A percentile compares a stretch with the other conserved stretches of the same genome.
These are phyloP conservation scores for Corvus hawaiiensis DNA, from an alignment of 2,113 vertebrate genomes.

Conservation along the genomic window DNA sequence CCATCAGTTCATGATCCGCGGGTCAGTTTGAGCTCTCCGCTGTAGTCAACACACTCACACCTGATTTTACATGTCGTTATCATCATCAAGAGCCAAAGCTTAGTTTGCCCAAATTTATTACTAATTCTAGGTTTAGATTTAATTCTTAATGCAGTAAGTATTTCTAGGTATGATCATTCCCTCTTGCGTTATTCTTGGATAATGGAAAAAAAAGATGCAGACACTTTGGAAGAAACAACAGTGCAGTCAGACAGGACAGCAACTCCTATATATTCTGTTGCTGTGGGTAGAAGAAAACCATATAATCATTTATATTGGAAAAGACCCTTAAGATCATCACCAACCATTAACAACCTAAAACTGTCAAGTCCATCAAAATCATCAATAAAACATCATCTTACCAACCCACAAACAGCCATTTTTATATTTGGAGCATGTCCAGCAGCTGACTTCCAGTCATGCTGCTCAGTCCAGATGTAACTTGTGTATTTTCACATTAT, in stretches of 20 bases:
- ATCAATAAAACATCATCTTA: background rate
- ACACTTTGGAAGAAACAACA: background rate
- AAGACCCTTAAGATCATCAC: background rate
- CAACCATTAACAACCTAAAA: background rate
- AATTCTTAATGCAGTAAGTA: background rate
- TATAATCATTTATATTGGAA: background rate
- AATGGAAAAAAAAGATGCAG: background rate
- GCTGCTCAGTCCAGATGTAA: background rate
- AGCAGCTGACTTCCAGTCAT: background rate
- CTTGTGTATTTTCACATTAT: background rate
- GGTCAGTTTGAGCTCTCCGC: fast-evolving
- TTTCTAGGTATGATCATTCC: background rate
- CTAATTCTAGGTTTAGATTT: background rate
- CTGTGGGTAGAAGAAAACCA: background rate
- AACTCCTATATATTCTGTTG: background rate
- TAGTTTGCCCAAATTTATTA: background rate
- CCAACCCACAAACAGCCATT: background rate
- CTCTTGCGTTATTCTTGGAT: background rate
- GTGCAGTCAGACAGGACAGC: background rate
- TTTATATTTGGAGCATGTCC: background rate
- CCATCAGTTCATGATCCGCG: background rate
- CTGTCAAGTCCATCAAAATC: background rate
- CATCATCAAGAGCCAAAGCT: background rate
- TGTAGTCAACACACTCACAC: background rate
- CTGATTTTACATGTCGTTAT: background rate